A percentile compares a stretch with the other conserved stretches of the same genome.
These are phyloP conservation scores for Upupa epops DNA, from an alignment of 2,113 vertebrate species.

Conservation along the genomic window DNA sequence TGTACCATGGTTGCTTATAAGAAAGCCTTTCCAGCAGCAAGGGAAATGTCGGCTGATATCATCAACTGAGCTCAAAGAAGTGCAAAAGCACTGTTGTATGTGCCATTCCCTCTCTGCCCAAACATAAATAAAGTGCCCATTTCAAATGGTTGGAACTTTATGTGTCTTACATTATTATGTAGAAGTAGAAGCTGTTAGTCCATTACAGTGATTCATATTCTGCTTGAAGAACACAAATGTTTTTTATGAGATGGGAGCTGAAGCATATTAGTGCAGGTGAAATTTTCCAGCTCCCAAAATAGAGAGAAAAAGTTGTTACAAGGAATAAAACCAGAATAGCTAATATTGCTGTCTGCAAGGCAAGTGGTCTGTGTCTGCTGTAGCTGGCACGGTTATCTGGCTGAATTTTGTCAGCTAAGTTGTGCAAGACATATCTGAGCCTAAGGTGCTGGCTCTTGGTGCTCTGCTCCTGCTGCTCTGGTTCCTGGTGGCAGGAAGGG, in stretches of 20 bases:
- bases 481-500: background rate
- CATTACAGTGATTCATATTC: conserved; percentile 15
- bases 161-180: background rate
- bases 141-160: background rate
- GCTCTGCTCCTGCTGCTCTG: background rate
- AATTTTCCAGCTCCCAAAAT: conserved; percentile 2
- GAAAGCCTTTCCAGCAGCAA: conserved; percentile 12
- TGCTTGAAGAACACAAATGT: background rate
- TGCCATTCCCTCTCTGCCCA: background rate
- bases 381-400: background rate
- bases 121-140: background rate
- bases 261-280: background rate
- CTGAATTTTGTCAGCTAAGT: background rate
- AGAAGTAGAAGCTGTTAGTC: background rate
- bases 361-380: background rate
- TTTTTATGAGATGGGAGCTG: background rate
- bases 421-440: background rate
- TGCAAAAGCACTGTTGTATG: background rate
- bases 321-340: background rate
- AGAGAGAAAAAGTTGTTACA: background rate
- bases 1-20: background rate
- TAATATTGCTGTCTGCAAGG: background rate
- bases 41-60: background rate
- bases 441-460: background rate
- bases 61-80: background rate